A percentile compares a stretch with the other conserved stretches of the same genome.
These are phyloP conservation scores for Argopecten irradians DNA, from an alignment of 1,140 invertebrate genomes.

Conservation along the genomic window DNA sequence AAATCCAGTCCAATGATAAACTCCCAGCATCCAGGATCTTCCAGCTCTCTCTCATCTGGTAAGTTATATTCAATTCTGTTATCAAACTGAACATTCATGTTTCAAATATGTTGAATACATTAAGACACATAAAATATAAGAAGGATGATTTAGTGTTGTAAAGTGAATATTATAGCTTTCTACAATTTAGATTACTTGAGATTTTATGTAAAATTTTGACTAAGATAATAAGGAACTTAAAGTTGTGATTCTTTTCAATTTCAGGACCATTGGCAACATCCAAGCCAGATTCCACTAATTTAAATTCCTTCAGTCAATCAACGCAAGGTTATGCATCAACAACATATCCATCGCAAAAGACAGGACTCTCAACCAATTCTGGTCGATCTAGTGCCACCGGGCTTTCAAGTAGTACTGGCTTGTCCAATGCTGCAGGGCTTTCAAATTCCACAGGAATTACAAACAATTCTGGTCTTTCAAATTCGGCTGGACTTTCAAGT, in stretches of 20 bases:
- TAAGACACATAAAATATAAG: neutral
- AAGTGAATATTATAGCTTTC: too few species aligned
- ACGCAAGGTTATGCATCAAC: slow-evolving; percentile 37
- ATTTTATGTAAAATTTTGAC: too few species aligned
- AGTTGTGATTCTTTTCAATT: slow-evolving; percentile 34
- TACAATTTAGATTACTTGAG: too few species aligned
- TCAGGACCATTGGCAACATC: slow-evolving; percentile 59
- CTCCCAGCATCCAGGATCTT: slow-evolving; percentile 56
- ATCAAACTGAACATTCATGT: neutral
- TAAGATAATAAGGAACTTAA: too few species aligned
- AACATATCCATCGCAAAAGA: slow-evolving; percentile 38
- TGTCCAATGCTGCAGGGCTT: slow-evolving; percentile 46
- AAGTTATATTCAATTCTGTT: slow-evolving; percentile 36
- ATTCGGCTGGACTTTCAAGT: slow-evolving; percentile 50
- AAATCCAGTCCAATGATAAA: slow-evolving; percentile 65
- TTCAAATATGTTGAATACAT: slow-evolving; percentile 27
- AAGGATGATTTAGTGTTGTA: neutral
- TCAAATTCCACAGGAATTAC: slow-evolving; percentile 48
- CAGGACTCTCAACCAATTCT: slow-evolving; percentile 31
- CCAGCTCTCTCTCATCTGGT: slow-evolving; percentile 52
- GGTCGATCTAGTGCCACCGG: slow-evolving; percentile 45
- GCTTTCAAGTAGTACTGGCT: slow-evolving; percentile 41
- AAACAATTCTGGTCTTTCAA: slow-evolving; percentile 45
- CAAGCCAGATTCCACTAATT: slow-evolving; percentile 51
- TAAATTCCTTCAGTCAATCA: slow-evolving; percentile 37